Base-by-base conservation (phyloP, 2,888 invertebrate genomes). In the Dolichomitus sp. region DNA sequence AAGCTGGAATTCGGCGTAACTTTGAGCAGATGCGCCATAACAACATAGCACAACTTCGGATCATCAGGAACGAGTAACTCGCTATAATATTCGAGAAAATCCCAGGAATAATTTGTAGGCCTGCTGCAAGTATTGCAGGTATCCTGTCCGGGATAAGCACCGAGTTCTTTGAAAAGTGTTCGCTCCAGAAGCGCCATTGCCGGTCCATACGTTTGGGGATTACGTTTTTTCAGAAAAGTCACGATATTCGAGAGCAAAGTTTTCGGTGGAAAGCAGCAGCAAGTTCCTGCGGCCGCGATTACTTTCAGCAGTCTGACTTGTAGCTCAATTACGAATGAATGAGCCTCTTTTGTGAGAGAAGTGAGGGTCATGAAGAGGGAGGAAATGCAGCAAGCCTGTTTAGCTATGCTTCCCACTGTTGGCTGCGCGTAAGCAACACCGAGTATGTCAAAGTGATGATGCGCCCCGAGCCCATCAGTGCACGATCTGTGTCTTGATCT, bases 231-330 rank as follows among this genome's bases (percentile, higher is more conserved):
- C 89, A 95, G 93, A 48, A 95, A 91, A 19, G 95, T 91, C 0
- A 95, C 94, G 12, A 95, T 91, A 85, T 94, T 94, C 73, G 94
- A 94, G 90, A 95, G 93, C 0, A 96, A 90, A 4, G 93, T 90
- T 12, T 94, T 94, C 0, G 95, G 94, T 0, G 96, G 95, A 87
- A 96, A 95, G 88, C 96, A 96, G 89, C 96, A 96, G 88, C 96
- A 96, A 0, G 95, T 95, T 0, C 96, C 96, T 73, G 95, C 95
- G 61, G 93, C 93, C 9, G 95, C 93, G 94, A 95, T 95, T 1
- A 95, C 95, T 83, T 95, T 94, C 0, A 96, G 90, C n/a, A 95
- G 88, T 79, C 95, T 94, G 19, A 94, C 92, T 50, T 95, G 92
- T 1, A 95, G 88, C 14, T 93, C 91, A 12, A 90, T 87, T 0